Evolutionary conservation across 1,140 invertebrate species (phyloP).

Genomic region (Halyomorpha halys): DNA sequence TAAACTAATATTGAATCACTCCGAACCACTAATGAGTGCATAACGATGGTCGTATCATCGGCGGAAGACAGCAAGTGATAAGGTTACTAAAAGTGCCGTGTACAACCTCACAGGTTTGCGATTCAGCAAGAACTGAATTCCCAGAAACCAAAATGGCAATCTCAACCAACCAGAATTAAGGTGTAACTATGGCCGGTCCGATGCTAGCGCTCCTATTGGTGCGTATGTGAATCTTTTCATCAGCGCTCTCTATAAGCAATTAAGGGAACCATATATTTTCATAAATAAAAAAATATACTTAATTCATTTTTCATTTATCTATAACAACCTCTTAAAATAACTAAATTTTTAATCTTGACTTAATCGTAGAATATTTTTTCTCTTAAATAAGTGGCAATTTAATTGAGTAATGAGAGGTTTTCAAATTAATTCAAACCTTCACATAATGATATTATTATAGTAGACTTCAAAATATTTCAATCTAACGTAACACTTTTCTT

Average conservation of each 20-base stretch:
- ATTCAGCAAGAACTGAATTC: slow-evolving; percentile 24
- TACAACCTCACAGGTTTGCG: slow-evolving; percentile 22
- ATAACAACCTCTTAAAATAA: too few relatives aligned
- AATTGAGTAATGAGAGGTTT: too few relatives aligned
- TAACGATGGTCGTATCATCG: slow-evolving; percentile 3
- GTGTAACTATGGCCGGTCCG: slow-evolving; percentile 10
- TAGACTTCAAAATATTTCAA: too few relatives aligned
- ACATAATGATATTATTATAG: too few relatives aligned
- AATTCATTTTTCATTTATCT: too few relatives aligned
- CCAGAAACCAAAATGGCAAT: slow-evolving; percentile 18
- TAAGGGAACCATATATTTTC: background rate
- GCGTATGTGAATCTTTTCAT: background rate
- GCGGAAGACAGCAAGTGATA: background rate
- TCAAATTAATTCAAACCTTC: too few relatives aligned
- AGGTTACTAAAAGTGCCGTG: slow-evolving; percentile 7
- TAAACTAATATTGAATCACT: background rate
- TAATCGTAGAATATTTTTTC: too few relatives aligned
- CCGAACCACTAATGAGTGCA: background rate
- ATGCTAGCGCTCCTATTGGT: slow-evolving; percentile 3
- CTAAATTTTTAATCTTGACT: too few relatives aligned
- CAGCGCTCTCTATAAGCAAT: background rate
- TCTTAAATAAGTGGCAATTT: too few relatives aligned
- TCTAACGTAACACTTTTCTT: too few relatives aligned
- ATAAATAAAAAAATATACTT: background rate
- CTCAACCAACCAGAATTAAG: slow-evolving; percentile 5